Base-by-base conservation (phyloP, 2,113 vertebrate genomes). In the Pyrgilauda ruficollis region DNA sequence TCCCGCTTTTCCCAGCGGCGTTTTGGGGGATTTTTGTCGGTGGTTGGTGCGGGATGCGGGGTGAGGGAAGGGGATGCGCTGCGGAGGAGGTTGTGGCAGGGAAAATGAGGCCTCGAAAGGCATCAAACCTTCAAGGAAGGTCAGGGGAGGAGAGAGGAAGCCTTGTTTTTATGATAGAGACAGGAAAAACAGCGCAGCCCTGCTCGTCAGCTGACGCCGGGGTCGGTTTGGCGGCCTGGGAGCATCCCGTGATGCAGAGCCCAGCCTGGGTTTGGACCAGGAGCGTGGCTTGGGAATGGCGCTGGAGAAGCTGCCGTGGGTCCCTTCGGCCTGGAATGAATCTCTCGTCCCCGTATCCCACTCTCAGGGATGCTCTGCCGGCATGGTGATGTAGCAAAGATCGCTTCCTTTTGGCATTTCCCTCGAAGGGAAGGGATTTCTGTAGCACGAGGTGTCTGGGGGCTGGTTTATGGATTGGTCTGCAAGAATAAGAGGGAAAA, bases 341-440 rank as follows among this genome's bases (percentile, higher is more conserved):
- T 23, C n/a, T 4, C 9, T 33, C 4, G 5, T 4, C 17, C 47
- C 0, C 11, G 0, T 7, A 2, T 27, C 17, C 6, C 18, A 0
- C n/a, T n/a, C 11, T 4, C 11, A 2, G 66, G 69, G 30, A 14
- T 11, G 52, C 4, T 13, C 66, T 35, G 77, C 37, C 1, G 63
- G 39, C 1, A 15, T 33, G 9, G 7, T 5, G 78, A 33, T 9
- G 1, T 18, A 4, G 67, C 49, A 6, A 19, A 23, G 44, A 7
- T 56, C 3, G 4, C 6, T 39, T 59, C 22, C 13, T 19, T 5
- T 10, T 31, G 7, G 26, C 15, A 0, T 72, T 70, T 37, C 15
- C 39, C 84, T 26, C 7, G 50, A 17, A 27, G 70, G 69, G 5
- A 2, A 53, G 41, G 62, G 27, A 39, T 56, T 84, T 28, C 16